Evolutionary conservation across 2,888 invertebrate species (phyloP).

Genomic region (Andrena chrysosceles): DNA sequence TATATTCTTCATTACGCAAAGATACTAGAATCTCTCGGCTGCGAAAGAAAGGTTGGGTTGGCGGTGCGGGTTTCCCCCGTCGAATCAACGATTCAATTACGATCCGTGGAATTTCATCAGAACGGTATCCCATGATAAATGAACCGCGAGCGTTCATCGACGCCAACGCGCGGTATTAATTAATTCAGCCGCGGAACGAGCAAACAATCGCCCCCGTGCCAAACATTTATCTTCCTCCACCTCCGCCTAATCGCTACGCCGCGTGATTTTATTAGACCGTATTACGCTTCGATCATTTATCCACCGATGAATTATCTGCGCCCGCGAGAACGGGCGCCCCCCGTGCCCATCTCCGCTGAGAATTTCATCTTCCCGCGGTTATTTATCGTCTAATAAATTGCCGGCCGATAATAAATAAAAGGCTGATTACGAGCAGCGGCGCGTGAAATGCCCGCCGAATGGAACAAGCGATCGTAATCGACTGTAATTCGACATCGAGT

Average conservation of each 20-base stretch:
- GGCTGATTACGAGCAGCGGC: constrained; percentile 58
- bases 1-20: neutral
- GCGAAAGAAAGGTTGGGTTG: neutral
- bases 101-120: constrained; percentile 21
- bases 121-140: constrained; percentile 15
- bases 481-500: constrained; percentile 66
- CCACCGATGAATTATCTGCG: neutral
- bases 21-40: neutral
- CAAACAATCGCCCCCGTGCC: constrained; percentile 27
- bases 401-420: constrained; percentile 65
- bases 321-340: neutral
- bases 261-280: constrained; percentile 13
- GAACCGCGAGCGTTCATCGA: constrained; percentile 21
- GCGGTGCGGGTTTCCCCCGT: neutral
- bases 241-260: constrained; percentile 8
- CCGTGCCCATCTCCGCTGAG: neutral
- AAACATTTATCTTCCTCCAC: constrained; percentile 30
- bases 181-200: constrained; percentile 26
- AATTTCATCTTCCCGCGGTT: constrained; percentile 44
- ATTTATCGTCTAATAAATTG: constrained; percentile 69
- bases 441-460: constrained; percentile 53
- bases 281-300: constrained; percentile 20
- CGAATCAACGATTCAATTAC: constrained; percentile 18
- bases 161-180: constrained; percentile 30
- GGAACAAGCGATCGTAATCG: constrained; percentile 62